Conservation (phyloP, 2,888 invertebrate species). For the Asteroscopus sphinx region DNA sequence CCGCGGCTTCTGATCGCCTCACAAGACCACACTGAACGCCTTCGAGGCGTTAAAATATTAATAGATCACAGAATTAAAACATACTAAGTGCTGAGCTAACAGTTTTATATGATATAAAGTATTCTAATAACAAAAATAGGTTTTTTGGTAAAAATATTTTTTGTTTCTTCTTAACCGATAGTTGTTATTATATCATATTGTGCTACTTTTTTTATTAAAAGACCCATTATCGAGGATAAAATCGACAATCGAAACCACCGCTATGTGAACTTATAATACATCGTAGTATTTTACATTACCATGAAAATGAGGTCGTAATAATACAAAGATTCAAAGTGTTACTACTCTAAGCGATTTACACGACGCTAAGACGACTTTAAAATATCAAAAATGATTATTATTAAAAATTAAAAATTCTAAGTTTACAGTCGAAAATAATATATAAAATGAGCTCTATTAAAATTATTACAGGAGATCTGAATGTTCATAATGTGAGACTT, state of each 20-base stretch:
- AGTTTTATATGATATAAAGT: constrained; percentile 78
- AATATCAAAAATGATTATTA: constrained; percentile 62
- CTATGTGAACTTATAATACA: constrained; percentile 64
- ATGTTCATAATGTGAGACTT: constrained; percentile 55
- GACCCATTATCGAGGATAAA: constrained; percentile 51
- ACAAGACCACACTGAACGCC: constrained; percentile 55
- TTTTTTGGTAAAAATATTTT: constrained; percentile 84
- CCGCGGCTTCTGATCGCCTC: constrained; percentile 3
- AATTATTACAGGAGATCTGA: constrained; percentile 67
- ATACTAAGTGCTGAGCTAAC: constrained; percentile 76
- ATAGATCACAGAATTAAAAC: constrained; percentile 83
- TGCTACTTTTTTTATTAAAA: constrained; percentile 67
- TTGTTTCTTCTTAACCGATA: constrained; percentile 77
- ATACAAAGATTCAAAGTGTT: constrained; percentile 64
- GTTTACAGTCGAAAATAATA: constrained; percentile 53
- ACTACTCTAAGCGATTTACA: constrained; percentile 76
- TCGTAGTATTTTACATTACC: constrained; percentile 67
- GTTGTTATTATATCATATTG: constrained; percentile 70
- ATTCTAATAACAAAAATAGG: constrained; percentile 84
- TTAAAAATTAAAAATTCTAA: constrained; percentile 55
- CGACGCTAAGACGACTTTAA: constrained; percentile 69
- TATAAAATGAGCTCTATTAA: constrained; percentile 63
- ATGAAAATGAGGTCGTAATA: constrained; percentile 68
- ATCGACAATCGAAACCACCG: constrained; percentile 60
- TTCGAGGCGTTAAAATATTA: constrained; percentile 77